phyloP scores from a whole-genome alignment of 1,140 invertebrate species.

The Latrodectus geometricus region DNA sequence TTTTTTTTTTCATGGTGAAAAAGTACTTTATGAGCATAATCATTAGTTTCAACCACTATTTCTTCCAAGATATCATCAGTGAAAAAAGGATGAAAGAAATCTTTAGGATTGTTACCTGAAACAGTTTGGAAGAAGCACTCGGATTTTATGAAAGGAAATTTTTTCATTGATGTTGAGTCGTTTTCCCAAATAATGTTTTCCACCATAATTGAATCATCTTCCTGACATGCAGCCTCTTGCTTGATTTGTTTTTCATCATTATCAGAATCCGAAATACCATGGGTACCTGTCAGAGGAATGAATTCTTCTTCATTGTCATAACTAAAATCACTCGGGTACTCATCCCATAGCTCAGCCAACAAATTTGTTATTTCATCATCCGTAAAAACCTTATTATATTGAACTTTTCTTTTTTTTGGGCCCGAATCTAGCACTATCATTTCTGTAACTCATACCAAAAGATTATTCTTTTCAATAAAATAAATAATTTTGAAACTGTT shows the following conservation, averaged over 20 bases:
- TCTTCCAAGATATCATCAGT: constrained; percentile 16
- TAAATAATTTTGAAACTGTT: no score
- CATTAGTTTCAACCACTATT: no score
- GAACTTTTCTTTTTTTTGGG: not conserved
- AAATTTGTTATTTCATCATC: no score
- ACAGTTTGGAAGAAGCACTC: no score
- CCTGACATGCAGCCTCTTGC: not conserved
- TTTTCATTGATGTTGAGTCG: not conserved
- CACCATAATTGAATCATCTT: not conserved
- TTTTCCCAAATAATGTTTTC: not conserved
- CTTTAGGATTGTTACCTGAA: no score
- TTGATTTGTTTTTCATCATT: not conserved
- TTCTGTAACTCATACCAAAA: no score
- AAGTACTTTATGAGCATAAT: no score
- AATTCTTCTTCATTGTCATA: no score
- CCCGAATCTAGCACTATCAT: no score
- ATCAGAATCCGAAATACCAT: no score
- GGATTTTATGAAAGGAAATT: not conserved
- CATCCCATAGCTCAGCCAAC: not conserved
- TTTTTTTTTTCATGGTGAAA: not conserved
- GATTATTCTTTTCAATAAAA: no score
- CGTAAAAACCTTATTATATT: constrained; percentile 14
- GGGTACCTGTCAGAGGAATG: not conserved
- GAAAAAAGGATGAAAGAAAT: constrained; percentile 7
- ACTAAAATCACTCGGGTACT: no score